Conservation (phyloP, 2,113 vertebrate species). For the Hippopotamus amphibius region DNA sequence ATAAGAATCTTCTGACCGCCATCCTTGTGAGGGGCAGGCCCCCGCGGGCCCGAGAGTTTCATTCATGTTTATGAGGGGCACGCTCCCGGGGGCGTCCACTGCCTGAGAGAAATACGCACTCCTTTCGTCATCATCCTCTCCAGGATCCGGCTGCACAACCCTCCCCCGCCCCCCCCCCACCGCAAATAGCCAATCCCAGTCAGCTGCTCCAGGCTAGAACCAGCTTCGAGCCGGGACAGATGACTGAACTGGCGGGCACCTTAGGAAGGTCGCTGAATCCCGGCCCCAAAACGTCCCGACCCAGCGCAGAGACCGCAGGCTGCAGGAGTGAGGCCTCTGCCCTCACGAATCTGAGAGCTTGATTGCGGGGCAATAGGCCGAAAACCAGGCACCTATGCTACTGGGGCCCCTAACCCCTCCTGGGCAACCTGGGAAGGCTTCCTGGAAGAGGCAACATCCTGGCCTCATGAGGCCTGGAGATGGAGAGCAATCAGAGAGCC, state of each 20-base stretch:
- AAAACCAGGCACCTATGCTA: background rate
- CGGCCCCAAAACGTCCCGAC: background rate
- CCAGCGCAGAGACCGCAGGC: background rate
- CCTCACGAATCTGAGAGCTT: background rate
- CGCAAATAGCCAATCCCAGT: background rate
- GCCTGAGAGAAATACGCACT: too few species aligned
- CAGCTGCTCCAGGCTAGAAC: background rate
- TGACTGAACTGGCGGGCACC: background rate
- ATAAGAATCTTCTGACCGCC: background rate
- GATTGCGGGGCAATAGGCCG: background rate
- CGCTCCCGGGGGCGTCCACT: rapidly evolving
- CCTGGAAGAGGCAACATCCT: background rate
- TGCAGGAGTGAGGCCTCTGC: background rate
- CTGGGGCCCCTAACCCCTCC: background rate
- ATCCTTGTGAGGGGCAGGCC: constrained; percentile 45
- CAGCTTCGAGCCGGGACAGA: background rate
- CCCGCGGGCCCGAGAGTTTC: rapidly evolving
- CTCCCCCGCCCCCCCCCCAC: background rate
- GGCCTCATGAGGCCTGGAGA: background rate
- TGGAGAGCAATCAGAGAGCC: background rate
- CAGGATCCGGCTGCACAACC: background rate
- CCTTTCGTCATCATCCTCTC: background rate
- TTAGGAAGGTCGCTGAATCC: background rate
- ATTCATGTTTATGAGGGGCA: constrained; percentile 44
- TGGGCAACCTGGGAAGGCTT: background rate